These are phyloP conservation scores for Acanthurus tractus DNA, from an alignment of 2,797 vertebrate genomes.

Conservation along the genomic window DNA sequence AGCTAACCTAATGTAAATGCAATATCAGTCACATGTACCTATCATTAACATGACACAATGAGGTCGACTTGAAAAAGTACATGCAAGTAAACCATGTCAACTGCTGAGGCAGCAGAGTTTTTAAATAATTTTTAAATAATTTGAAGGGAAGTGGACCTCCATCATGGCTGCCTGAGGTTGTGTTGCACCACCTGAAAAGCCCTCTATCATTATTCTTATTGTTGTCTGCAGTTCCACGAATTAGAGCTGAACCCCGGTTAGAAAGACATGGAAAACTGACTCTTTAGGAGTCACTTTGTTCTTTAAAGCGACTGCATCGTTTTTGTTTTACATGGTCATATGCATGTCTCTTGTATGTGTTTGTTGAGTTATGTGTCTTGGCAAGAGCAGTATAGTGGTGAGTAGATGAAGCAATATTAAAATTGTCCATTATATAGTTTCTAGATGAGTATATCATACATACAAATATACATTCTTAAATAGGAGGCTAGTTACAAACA, in stretches of 20 bases:
- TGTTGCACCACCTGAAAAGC: conserved; percentile 42
- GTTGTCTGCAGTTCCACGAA: conserved; percentile 37
- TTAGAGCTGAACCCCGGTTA: conserved; percentile 21
- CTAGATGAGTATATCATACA: conserved; percentile 81
- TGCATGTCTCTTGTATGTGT: conserved; percentile 38
- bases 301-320: conserved; percentile 28
- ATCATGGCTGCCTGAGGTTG: conserved; percentile 48
- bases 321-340: conserved; percentile 21
- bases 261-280: conserved; percentile 21
- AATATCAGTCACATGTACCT: background rate
- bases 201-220: conserved; percentile 23
- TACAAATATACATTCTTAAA: conserved; percentile 86
- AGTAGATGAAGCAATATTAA: conserved; percentile 70
- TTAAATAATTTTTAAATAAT: background rate
- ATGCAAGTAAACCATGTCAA: background rate
- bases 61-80: background rate
- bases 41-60: background rate
- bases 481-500: conserved; percentile 83
- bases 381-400: conserved; percentile 51
- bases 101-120: background rate
- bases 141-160: conserved; percentile 41
- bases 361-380: conserved; percentile 45
- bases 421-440: conserved; percentile 80
- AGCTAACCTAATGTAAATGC: background rate
- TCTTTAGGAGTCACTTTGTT: background rate